phyloP scores from a whole-genome alignment of 2,113 vertebrate genomes.

The Scolopax mira region DNA sequence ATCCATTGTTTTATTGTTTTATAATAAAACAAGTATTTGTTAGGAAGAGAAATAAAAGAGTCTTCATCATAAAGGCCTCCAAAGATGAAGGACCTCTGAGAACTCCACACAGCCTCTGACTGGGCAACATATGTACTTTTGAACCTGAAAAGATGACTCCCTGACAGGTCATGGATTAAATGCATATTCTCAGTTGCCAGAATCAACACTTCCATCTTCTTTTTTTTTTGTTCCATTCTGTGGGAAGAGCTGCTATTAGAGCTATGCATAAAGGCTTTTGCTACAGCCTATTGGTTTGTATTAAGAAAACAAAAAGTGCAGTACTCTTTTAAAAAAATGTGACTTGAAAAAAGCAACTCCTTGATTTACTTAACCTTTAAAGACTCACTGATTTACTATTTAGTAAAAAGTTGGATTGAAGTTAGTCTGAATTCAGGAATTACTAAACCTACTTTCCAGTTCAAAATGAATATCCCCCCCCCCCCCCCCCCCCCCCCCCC shows the following conservation, averaged over 20 bases:
- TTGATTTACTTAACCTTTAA: conserved; percentile 2
- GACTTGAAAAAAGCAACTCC: neutral
- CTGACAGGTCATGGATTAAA: conserved; percentile 21
- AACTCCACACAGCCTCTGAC: neutral
- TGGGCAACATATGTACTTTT: neutral
- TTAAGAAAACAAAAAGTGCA: conserved; percentile 13
- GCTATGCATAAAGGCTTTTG: conserved; percentile 17
- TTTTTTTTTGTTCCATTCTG: neutral
- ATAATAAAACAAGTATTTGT: neutral
- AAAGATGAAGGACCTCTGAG: neutral
- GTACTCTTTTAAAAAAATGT: neutral
- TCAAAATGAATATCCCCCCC: neutral
- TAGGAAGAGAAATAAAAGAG: neutral
- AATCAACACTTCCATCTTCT: conserved; percentile 21
- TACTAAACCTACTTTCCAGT: neutral
- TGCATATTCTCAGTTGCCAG: neutral
- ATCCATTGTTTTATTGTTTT: neutral
- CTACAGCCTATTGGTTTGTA: neutral
- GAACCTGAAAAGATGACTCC: neutral
- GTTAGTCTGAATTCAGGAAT: neutral
- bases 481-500: too few species aligned
- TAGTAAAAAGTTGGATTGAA: neutral
- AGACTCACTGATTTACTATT: neutral
- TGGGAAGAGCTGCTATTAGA: conserved; percentile 12
- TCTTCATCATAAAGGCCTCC: neutral